Evolutionary conservation across 1,140 invertebrate genomes (phyloP), one percentile per base, ranked within the genome.

Genomic region (Neodiprion lecontei): DNA sequence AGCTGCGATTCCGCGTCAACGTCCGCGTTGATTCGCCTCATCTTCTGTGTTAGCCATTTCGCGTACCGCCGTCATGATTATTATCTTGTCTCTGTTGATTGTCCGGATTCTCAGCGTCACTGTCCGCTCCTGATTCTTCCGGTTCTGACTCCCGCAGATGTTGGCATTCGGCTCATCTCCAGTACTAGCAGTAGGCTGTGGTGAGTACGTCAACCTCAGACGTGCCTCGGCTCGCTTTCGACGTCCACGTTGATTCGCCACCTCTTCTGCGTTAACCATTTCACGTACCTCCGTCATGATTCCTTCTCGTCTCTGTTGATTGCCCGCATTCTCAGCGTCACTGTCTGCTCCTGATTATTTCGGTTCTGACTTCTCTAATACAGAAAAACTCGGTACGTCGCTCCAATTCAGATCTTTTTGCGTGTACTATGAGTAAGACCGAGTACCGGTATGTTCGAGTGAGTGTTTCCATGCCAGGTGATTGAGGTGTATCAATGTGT

Each of bases 21-120:
- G 72, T 73, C 72, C 72, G n/a, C 11, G 10, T 11, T 47, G 74
- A 73, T 40, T 28, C 75, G 3, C 53, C 73, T 14, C 49, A 48
- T 21, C 11, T 50, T 14, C 73, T 72, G 72, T 73, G 65, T 50
- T 74, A 77, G 48, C 72, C 76, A 7, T 75, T 67, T 47, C 74
- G 75, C 69, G 10, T 74, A 2, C 70, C 50, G 0, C 9, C 75
- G 73, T 61, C 72, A 11, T n/a, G n/a, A 61, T 11, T 11, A 1
- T 1, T 61, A 17, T 61, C 53, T 11, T 1, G 53, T 11, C n/a
- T 11, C 53, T 11, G 53, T 11, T 61, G n/a, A 61, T n/a, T n/a
- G 53, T 1, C 10, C n/a, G n/a, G 1, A 61, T n/a, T 61, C 1
- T 61, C n/a, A n/a, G 10, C 53, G n/a, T 11, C n/a, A n/a, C 10